Percentiles rank a stretch among this genome's conserved stretches.
phyloP scores from a whole-genome alignment of 2,797 vertebrate genomes.

The Hapalemur alaotrensis region DNA sequence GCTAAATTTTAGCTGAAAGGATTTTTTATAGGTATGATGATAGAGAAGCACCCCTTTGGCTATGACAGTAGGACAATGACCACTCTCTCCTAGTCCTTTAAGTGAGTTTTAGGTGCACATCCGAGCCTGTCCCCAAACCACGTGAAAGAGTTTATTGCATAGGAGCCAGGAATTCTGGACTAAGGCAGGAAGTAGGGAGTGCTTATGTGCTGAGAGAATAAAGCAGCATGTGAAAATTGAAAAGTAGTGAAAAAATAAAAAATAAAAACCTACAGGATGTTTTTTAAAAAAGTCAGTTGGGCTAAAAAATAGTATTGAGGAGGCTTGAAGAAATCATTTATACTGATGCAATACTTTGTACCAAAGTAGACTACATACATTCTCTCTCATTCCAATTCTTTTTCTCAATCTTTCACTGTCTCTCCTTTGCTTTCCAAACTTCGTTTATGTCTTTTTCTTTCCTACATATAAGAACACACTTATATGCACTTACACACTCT shows the following conservation, averaged over 20 bases:
- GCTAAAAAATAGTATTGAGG: not conserved
- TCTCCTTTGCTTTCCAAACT: not conserved
- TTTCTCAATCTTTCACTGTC: not conserved
- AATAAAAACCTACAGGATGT: not conserved
- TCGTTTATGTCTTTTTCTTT: not conserved
- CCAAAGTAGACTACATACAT: not conserved
- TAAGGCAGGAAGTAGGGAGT: not conserved
- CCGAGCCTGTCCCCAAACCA: not conserved
- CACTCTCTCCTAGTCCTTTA: not conserved
- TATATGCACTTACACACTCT: not conserved
- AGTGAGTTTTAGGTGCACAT: not conserved
- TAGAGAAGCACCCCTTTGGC: not conserved
- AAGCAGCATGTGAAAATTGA: not conserved
- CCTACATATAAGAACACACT: no score
- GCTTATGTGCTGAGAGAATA: not conserved
- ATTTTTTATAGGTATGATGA: not conserved
- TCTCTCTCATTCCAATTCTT: not conserved
- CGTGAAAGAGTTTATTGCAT: fast-evolving
- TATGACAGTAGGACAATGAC: not conserved
- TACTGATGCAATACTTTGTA: not conserved
- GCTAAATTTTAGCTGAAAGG: not conserved
- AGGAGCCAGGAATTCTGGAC: not conserved
- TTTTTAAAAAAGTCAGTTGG: not conserved
- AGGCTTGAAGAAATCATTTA: not conserved
- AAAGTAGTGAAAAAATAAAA: not conserved